phyloP scores from a whole-genome alignment of 2,797 vertebrate genomes.

The Buceros bicornis region DNA sequence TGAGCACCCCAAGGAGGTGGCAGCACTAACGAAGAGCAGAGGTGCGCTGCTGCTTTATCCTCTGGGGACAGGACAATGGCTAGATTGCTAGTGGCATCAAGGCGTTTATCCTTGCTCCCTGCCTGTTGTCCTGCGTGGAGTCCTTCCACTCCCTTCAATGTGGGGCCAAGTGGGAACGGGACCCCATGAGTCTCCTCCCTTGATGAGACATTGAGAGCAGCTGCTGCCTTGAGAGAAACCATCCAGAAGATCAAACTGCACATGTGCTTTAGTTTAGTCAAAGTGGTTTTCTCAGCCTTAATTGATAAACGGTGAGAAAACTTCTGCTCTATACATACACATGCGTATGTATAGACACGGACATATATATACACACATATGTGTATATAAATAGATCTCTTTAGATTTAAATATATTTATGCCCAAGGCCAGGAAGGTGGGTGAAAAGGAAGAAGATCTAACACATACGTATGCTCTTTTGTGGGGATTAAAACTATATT shows the following conservation, averaged over 20 bases:
- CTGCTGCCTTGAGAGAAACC: not conserved
- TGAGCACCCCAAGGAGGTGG: not conserved
- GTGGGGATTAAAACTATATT: slow-evolving; percentile 13
- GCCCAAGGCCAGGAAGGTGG: slow-evolving; percentile 32
- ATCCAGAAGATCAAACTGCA: not conserved
- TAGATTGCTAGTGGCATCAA: not conserved
- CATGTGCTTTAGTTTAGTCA: not conserved
- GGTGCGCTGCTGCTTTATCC: not conserved
- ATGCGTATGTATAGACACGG: not conserved
- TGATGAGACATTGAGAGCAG: not conserved
- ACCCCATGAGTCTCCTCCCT: not conserved
- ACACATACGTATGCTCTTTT: not conserved
- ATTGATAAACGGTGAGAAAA: not conserved
- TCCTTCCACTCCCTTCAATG: rapidly evolving
- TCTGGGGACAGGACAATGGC: rapidly evolving
- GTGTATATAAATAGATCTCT: not conserved
- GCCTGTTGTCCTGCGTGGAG: not conserved
- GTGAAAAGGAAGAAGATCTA: not conserved
- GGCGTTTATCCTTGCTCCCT: not conserved
- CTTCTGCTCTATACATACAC: not conserved
- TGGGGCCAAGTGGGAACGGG: not conserved
- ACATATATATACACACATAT: rapidly evolving
- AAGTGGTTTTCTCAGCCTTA: not conserved
- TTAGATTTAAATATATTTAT: slow-evolving; percentile 41
- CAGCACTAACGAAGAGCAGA: not conserved